Evolutionary conservation across 2,113 vertebrate species (phyloP).

Genomic region (Xyliphius kryptos): DNA sequence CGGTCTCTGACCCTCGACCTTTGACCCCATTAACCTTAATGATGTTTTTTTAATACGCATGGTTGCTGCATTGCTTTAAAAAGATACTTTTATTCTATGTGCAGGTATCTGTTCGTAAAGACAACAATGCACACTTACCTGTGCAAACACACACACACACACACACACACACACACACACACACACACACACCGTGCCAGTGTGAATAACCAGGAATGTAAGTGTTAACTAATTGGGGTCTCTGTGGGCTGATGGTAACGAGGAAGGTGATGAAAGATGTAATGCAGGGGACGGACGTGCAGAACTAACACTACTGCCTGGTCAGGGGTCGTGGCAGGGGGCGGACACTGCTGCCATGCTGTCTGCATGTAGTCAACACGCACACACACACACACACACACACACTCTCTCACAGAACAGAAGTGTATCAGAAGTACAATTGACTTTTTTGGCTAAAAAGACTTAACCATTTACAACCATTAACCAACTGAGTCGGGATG

Average conservation of each 20-base stretch:
- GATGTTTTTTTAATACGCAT: too few relatives aligned
- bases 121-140: neutral
- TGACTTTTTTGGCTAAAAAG: too few relatives aligned
- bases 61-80: too few relatives aligned
- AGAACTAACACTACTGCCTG: conserved; percentile 4
- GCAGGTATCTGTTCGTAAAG: too few relatives aligned
- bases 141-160: conserved; percentile 5
- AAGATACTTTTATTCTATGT: too few relatives aligned
- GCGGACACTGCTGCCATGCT: conserved; percentile 28
- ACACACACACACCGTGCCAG: conserved; percentile 22
- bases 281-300: neutral
- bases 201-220: conserved; percentile 7
- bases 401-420: conserved; percentile 19
- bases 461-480: too few relatives aligned
- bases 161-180: conserved; percentile 19
- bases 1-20: too few relatives aligned
- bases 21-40: too few relatives aligned
- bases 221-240: conserved; percentile 30
- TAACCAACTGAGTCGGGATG: too few relatives aligned
- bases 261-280: neutral
- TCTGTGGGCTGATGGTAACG: conserved; percentile 10
- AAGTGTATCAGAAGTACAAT: too few relatives aligned
- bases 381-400: conserved; percentile 17
- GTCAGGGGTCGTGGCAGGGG: conserved; percentile 15
- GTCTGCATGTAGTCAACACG: conserved; percentile 11